Conservation (phyloP, 1,140 invertebrate genomes). For the Saccostrea cuccullata region DNA sequence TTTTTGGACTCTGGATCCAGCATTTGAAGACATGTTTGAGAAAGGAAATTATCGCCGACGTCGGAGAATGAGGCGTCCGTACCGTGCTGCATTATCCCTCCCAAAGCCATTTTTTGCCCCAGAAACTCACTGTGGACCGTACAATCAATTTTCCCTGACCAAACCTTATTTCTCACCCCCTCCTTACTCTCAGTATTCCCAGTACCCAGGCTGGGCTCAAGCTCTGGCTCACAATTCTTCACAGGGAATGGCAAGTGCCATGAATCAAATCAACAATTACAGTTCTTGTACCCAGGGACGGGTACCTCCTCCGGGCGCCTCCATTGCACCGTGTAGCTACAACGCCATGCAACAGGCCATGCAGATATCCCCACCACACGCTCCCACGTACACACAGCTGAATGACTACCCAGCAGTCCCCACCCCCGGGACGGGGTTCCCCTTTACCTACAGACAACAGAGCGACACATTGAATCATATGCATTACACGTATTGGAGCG, state of each 20-base stretch:
- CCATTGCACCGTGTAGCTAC: conserved; percentile 64
- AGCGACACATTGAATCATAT: conserved; percentile 67
- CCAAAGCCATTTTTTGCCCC: conserved; percentile 73
- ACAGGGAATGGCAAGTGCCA: conserved; percentile 51
- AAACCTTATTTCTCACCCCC: conserved; percentile 73
- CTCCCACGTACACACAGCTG: conserved; percentile 67
- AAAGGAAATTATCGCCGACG: conserved; percentile 77
- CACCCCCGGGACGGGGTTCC: conserved; percentile 61
- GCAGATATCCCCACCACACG: conserved; percentile 67
- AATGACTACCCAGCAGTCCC: conserved; percentile 68
- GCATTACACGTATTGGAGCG: conserved; percentile 74
- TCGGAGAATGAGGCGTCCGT: conserved; percentile 74
- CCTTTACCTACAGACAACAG: conserved; percentile 73
- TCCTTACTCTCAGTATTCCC: conserved; percentile 72
- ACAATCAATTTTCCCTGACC: conserved; percentile 72
- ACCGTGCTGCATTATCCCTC: conserved; percentile 71
- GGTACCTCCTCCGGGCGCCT: conserved; percentile 62
- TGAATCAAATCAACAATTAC: conserved; percentile 69
- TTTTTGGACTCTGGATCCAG: conserved; percentile 78
- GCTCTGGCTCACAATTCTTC: conserved; percentile 60
- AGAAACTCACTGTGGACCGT: conserved; percentile 65
- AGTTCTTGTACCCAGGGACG: conserved; percentile 68
- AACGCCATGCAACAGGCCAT: conserved; percentile 65
- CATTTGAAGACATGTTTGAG: conserved; percentile 78
- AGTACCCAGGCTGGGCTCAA: conserved; percentile 70